Percentiles rank a stretch among this genome's conserved stretches.
These are phyloP conservation scores for Dusona sp. DNA, from an alignment of 2,888 invertebrate genomes.

Conservation along the genomic window DNA sequence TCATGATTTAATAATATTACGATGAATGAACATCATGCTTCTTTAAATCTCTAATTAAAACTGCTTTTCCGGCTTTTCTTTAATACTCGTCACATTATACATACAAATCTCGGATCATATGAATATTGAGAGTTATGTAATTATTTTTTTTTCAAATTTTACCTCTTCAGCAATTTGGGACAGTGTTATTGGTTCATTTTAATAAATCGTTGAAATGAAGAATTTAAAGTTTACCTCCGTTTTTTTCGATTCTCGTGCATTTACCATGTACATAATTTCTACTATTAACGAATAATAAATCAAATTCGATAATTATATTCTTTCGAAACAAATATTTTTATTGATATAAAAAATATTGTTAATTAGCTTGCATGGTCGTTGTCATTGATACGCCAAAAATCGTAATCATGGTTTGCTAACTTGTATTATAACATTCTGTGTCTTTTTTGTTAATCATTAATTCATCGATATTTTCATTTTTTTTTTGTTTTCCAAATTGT, in stretches of 20 bases:
- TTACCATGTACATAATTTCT: neutral
- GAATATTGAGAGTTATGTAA: constrained; percentile 57
- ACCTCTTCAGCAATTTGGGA: neutral
- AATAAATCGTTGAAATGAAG: neutral
- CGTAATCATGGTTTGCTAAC: neutral
- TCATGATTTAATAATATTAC: neutral
- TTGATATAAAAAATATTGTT: neutral
- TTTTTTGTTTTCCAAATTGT: neutral
- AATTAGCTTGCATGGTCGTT: neutral
- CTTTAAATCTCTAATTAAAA: neutral
- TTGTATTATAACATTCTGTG: neutral
- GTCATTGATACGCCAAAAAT: neutral
- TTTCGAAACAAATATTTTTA: neutral
- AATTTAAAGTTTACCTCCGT: neutral
- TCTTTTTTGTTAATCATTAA: neutral
- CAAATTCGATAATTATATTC: neutral
- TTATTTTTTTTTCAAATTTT: constrained; percentile 35
- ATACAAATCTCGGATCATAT: neutral
- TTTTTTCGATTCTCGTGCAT: neutral
- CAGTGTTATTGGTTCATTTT: constrained; percentile 9
- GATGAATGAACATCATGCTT: neutral
- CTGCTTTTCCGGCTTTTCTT: neutral
- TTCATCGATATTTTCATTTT: neutral
- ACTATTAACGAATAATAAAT: neutral
- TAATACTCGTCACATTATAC: neutral